phyloP scores from a whole-genome alignment of 2,797 vertebrate species.

The Ficedula albicollis region DNA sequence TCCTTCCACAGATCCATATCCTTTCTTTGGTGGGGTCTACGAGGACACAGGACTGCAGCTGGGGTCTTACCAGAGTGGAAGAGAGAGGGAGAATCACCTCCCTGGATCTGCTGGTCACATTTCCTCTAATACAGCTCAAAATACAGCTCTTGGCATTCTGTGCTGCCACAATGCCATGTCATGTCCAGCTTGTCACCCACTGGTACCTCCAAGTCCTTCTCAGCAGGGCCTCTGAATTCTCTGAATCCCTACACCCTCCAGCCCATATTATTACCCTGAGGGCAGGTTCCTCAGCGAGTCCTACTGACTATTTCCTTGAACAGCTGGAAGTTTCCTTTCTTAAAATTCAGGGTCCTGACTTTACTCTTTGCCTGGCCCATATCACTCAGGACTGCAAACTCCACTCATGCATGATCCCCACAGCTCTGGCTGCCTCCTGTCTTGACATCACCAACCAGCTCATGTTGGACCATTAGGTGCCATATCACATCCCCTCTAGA shows the following conservation, averaged over 20 bases:
- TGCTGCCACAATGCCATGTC: neutral
- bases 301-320: neutral
- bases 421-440: neutral
- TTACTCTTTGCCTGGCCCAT: neutral
- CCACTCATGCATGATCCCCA: neutral
- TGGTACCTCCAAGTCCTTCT: neutral
- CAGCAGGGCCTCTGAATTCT: neutral
- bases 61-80: neutral
- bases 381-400: neutral
- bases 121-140: neutral
- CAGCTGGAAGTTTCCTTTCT: neutral
- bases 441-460: neutral
- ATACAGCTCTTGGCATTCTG: neutral
- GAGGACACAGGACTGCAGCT: neutral
- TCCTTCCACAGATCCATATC: neutral
- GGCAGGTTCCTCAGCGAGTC: neutral
- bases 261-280: no score
- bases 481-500: neutral
- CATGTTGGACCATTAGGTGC: neutral
- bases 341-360: neutral
- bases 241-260: neutral
- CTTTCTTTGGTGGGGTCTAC: neutral
- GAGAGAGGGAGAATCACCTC: neutral
- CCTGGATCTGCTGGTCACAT: neutral
- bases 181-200: neutral